Evolutionary conservation across 1,140 invertebrate species (phyloP), one percentile per base, ranked within the genome.

Genomic region (Holcopasites calliopsidis): DNA sequence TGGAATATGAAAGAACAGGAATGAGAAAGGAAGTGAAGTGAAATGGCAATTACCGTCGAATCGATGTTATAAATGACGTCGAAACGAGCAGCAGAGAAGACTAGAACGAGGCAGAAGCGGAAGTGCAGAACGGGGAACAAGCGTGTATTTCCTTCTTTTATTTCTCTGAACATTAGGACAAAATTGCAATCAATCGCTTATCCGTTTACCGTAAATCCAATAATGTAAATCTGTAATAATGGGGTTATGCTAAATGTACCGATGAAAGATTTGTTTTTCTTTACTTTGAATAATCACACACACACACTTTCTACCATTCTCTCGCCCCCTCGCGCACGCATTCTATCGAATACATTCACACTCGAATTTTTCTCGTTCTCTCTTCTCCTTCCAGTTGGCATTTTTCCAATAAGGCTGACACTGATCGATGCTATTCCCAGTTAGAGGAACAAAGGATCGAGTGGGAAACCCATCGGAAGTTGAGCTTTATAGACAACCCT

Each of bases 161-260:
- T 82, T 84, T 84, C 66, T 83, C 70, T 80, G 62, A 80, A 80
- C 77, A 77, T 84, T 84, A 77, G 81, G 65, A 84, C 82, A 84
- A 84, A 84, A 80, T 80, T 70, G 78, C 80, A 78, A 78, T 80
- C 69, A 77, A 84, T 80, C 77, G 70, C 75, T 83, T 80, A 80
- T 76, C 68, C 76, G 68, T 55, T 84, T 84, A 84, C 61, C 60
- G 74, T 80, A 80, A 61, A 83, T 78, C 18, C 42, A 84, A 76
- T 84, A 84, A 81, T 81, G 61, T n/a, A n/a, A n/a, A n/a, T 77
- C 38, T 75, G 73, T 84, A 81, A 84, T 79, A 80, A 84, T 84
- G 58, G 65, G 69, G 60, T 84, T 84, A 85, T 80, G 69, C 62
- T 81, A 78, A 78, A 83, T 79, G 61, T 83, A 82, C 54, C 60